Evolutionary conservation across 2,888 invertebrate genomes (phyloP), one percentile per base, ranked within the genome.

Genomic region (Helicoverpa assulta): DNA sequence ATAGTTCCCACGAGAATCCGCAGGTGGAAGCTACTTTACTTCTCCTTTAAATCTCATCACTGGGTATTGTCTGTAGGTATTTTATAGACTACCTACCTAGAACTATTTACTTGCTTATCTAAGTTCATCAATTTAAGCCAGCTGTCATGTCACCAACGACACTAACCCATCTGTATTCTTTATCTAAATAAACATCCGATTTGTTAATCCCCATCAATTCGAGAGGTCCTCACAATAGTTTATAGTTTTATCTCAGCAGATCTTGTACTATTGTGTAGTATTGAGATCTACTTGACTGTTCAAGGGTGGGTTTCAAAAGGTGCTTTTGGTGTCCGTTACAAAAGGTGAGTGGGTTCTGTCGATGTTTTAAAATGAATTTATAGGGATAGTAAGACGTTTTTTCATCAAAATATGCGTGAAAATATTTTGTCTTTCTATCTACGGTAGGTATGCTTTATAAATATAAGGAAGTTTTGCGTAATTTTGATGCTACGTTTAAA

Each of bases 171-270:
- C 47, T 43, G 47, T 47, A 16, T 47, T 12, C 16, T 47, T 47
- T 29, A 74, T 67, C 75, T 62, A 79, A 78, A 75, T 62, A 62
- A 67, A 57, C 69, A 75, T 79, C 80, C 53, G 29, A 79, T 75
- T 58, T 59, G 8, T 50, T 52, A 21, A 50, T 10, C 43, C 54
- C 52, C 29, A 26, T 68, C 47, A 54, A 50, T 61, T 76, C 62
- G 1, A 5, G 6, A 21, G 37, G 53, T 55, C n/a, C 47, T 40
- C 14, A 64, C 62, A 51, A 75, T 58, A 14, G 3, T 57, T 57
- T 76, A 0, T 60, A 29, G 58, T 43, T 61, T 80, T 76, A 76
- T 76, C 76, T 68, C 4, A 53, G 18, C 51, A 53, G 62, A 76
- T 80, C 80, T 62, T 56, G 8, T 12, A 37, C 21, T 43, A 61